Evolutionary conservation across 2,797 vertebrate genomes (phyloP).

Genomic region (Rhinoraja longicauda): DNA sequence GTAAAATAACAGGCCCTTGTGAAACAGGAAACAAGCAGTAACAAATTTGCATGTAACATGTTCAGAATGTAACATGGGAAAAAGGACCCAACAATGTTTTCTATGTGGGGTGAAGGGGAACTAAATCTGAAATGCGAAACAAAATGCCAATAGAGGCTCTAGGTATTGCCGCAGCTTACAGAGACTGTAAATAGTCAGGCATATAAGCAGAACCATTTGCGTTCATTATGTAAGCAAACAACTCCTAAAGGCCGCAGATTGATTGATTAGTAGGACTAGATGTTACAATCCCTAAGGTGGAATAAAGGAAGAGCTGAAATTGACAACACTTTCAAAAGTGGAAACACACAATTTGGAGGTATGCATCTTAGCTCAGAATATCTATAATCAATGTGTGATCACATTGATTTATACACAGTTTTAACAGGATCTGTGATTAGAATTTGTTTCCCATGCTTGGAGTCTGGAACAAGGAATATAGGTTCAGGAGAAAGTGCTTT

Average conservation of each 20-base stretch:
- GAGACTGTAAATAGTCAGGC: background rate
- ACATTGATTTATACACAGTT: too few relatives aligned
- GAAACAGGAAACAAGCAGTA: background rate
- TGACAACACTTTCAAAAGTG: background rate
- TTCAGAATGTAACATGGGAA: background rate
- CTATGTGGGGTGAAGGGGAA: background rate
- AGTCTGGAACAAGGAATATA: too few relatives aligned
- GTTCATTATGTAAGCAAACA: background rate
- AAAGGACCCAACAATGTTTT: background rate
- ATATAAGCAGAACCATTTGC: background rate
- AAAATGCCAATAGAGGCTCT: too few relatives aligned
- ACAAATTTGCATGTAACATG: too few relatives aligned
- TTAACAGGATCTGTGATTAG: too few relatives aligned
- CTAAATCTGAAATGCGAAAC: background rate
- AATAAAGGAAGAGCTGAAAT: background rate
- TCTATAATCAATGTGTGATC: too few relatives aligned
- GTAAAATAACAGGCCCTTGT: background rate
- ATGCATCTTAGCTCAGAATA: background rate
- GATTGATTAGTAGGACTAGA: too few relatives aligned
- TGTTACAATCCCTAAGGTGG: too few relatives aligned
- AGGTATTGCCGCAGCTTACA: background rate
- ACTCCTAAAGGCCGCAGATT: too few relatives aligned
- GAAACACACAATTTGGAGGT: background rate
- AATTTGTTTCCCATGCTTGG: too few relatives aligned
- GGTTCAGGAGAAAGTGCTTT: too few relatives aligned